These are phyloP conservation scores for Oreotrochilus melanogaster DNA, from an alignment of 2,113 vertebrate genomes.

Conservation along the genomic window DNA sequence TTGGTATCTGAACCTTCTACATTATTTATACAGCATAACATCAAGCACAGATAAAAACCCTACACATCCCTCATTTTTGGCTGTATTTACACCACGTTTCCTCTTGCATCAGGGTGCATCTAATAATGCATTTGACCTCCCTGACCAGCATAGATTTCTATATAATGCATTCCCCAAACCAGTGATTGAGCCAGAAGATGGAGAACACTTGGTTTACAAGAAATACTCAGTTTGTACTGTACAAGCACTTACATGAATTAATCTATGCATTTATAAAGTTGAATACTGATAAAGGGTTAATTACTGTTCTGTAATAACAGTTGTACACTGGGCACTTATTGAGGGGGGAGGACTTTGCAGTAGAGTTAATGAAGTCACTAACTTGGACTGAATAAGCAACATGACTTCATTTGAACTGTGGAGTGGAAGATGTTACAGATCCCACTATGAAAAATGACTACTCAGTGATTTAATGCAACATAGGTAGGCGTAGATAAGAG, in stretches of 20 bases:
- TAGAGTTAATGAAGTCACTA: neutral
- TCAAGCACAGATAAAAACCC: neutral
- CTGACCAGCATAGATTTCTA: neutral
- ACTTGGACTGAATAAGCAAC: constrained; percentile 21
- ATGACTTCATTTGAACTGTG: neutral
- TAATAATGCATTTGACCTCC: neutral
- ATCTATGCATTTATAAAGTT: neutral
- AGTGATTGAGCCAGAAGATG: neutral
- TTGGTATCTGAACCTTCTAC: neutral
- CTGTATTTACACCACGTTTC: neutral
- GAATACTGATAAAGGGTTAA: neutral
- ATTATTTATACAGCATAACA: neutral
- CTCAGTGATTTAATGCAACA: constrained; percentile 55
- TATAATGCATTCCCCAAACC: neutral
- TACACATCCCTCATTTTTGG: neutral
- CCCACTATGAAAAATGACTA: neutral
- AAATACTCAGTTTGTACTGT: neutral
- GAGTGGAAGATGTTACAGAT: neutral
- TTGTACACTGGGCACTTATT: neutral
- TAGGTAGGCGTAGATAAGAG: constrained; percentile 63
- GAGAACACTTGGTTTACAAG: neutral
- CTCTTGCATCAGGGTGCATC: neutral
- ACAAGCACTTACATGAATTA: neutral
- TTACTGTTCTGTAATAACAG: neutral
- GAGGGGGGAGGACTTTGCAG: neutral